A percentile compares a stretch with the other conserved stretches of the same genome.
Evolutionary conservation across 2,888 invertebrate species (phyloP).

Genomic region (Erebia aethiops): DNA sequence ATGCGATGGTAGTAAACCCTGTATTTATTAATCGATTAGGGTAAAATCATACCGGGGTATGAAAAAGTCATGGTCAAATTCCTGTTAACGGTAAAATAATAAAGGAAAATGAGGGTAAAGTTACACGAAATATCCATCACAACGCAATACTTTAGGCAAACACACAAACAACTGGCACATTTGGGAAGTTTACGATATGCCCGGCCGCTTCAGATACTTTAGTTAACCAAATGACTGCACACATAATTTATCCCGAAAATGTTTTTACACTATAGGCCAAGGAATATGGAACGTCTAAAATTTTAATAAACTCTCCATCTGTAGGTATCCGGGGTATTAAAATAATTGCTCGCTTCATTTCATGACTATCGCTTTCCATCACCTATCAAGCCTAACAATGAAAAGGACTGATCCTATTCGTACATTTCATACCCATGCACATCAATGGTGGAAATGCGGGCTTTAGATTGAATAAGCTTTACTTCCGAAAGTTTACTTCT

Average conservation of each 20-base stretch:
- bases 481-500: too few relatives aligned
- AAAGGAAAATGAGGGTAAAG: neutral
- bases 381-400: too few relatives aligned
- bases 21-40: too few relatives aligned
- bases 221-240: slow-evolving; percentile 49
- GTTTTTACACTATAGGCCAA: slow-evolving; percentile 38
- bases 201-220: slow-evolving; percentile 48
- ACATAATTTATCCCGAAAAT: slow-evolving; percentile 48
- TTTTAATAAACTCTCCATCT: too few relatives aligned
- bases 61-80: neutral
- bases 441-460: too few relatives aligned
- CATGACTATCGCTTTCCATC: too few relatives aligned
- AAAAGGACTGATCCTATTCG: too few relatives aligned
- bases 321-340: too few relatives aligned
- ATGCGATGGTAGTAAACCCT: too few relatives aligned
- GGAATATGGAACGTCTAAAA: neutral
- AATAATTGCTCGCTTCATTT: too few relatives aligned
- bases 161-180: slow-evolving; percentile 39
- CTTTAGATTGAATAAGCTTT: too few relatives aligned
- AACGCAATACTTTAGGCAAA: slow-evolving; percentile 21
- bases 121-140: slow-evolving; percentile 6
- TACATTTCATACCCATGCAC: too few relatives aligned
- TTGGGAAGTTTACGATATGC: slow-evolving; percentile 41
- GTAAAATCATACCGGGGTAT: neutral
- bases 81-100: neutral